Evolutionary conservation across 1,140 invertebrate genomes (phyloP).

Genomic region (Diachasma alloeum): DNA sequence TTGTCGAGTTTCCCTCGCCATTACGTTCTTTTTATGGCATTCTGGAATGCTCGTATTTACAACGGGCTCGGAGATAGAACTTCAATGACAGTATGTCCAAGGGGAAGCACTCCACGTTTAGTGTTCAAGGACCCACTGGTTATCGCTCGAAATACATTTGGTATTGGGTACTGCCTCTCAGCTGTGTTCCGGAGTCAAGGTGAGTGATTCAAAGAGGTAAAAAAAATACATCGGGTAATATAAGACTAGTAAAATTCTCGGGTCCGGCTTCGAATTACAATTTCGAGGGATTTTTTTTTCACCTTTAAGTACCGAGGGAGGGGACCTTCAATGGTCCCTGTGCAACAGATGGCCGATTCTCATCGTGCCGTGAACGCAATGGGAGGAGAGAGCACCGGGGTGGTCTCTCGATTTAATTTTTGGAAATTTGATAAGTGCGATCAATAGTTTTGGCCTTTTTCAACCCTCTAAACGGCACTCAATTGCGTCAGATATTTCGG

Average conservation of each 20-base stretch:
- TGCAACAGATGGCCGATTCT: constrained; percentile 43
- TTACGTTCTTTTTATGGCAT: constrained; percentile 35
- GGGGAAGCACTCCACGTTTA: background rate
- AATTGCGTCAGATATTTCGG: too few relatives aligned
- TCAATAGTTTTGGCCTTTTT: too few relatives aligned
- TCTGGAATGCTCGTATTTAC: constrained; percentile 37
- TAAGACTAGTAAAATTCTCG: constrained; percentile 33
- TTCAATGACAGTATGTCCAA: background rate
- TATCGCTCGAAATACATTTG: background rate
- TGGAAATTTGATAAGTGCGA: background rate
- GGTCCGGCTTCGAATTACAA: constrained; percentile 33
- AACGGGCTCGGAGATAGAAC: background rate
- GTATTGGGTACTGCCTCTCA: background rate
- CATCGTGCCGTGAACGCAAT: constrained; percentile 19
- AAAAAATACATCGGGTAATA: constrained; percentile 24
- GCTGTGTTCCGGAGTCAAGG: background rate
- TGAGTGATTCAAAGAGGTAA: background rate
- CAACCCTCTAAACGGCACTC: too few relatives aligned
- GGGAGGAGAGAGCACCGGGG: background rate
- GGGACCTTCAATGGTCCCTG: constrained; percentile 27
- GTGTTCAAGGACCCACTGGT: background rate
- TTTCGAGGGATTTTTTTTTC: constrained; percentile 7
- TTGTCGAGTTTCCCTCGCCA: constrained; percentile 31
- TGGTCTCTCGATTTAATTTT: constrained; percentile 8
- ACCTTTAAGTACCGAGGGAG: background rate